Conservation (phyloP, 2,797 vertebrate species). For the Propithecus perrieri region DNA sequence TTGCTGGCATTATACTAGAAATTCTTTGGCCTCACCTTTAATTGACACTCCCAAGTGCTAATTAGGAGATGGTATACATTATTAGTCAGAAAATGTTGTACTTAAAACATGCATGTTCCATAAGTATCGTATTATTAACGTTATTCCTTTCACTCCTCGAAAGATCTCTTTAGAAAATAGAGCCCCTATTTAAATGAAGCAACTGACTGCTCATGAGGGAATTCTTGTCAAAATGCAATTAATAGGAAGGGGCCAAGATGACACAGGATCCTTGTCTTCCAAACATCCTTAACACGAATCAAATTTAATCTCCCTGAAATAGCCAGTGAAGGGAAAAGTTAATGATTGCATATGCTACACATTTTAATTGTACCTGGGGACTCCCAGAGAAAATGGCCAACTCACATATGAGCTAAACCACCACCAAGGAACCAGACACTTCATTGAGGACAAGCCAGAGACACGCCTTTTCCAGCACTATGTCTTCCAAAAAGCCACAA, state of each 20-base stretch:
- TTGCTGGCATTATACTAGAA: constrained; percentile 79
- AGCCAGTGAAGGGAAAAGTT: constrained; percentile 48
- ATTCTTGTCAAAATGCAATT: constrained; percentile 56
- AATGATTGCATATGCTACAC: constrained; percentile 27
- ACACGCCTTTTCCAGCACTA: background rate
- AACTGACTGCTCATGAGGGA: background rate
- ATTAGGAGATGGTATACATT: constrained; percentile 81
- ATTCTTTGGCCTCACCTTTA: constrained; percentile 83
- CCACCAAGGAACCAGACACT: constrained; percentile 23
- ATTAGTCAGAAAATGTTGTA: constrained; percentile 71
- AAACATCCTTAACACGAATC: constrained; percentile 35
- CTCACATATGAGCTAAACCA: background rate
- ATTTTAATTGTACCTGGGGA: background rate
- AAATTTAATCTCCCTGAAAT: constrained; percentile 51
- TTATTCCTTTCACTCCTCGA: constrained; percentile 63
- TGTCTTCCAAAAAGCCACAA: constrained; percentile 59
- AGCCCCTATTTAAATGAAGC: background rate
- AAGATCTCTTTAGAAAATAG: constrained; percentile 21
- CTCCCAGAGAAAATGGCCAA: constrained; percentile 16
- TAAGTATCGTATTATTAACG: constrained; percentile 44
- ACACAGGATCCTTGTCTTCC: constrained; percentile 20
- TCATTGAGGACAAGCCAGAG: constrained; percentile 58
- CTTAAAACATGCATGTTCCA: constrained; percentile 70
- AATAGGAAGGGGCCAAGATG: background rate
- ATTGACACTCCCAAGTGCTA: constrained; percentile 82